Evolutionary conservation across 92 coral and sea anemone species (phyloP).

Genomic region (Porites lobata): DNA sequence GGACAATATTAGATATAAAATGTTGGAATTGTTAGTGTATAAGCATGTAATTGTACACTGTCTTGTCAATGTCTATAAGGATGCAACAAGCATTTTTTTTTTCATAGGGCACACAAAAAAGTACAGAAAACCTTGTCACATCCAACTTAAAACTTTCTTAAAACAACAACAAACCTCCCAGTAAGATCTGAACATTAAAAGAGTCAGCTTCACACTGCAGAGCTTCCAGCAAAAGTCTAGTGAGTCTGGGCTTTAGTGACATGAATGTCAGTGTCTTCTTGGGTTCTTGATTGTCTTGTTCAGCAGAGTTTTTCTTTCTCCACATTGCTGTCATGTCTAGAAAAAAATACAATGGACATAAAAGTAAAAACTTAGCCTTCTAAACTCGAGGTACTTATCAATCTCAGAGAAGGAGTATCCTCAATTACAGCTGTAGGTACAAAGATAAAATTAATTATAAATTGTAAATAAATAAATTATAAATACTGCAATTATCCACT

Average conservation of each 20-base stretch:
- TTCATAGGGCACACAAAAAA: too few relatives aligned
- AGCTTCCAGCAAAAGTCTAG: conserved; percentile 89
- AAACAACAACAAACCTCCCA: conserved; percentile 83
- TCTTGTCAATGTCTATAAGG: too few relatives aligned
- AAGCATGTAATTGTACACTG: too few relatives aligned
- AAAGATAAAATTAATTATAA: too few relatives aligned
- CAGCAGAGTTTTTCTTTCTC: conserved; percentile 53
- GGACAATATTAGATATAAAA: too few relatives aligned
- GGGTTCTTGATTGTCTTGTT: not conserved
- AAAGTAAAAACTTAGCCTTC: too few relatives aligned
- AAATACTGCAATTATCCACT: too few relatives aligned
- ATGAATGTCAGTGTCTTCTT: conserved; percentile 73
- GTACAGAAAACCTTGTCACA: too few relatives aligned
- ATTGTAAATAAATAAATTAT: too few relatives aligned
- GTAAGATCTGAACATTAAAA: conserved; percentile 92
- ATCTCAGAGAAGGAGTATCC: too few relatives aligned
- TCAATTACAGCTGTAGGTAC: too few relatives aligned
- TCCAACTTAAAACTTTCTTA: not conserved
- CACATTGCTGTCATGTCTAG: conserved; percentile 85
- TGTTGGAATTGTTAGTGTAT: too few relatives aligned
- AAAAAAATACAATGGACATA: not conserved
- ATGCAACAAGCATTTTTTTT: not conserved
- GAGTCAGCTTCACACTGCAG: conserved; percentile 96
- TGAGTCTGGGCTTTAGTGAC: conserved; percentile 84
- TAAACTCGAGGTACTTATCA: not conserved